phyloP scores from a whole-genome alignment of 2,888 invertebrate species.

The Diarsia rubi region DNA sequence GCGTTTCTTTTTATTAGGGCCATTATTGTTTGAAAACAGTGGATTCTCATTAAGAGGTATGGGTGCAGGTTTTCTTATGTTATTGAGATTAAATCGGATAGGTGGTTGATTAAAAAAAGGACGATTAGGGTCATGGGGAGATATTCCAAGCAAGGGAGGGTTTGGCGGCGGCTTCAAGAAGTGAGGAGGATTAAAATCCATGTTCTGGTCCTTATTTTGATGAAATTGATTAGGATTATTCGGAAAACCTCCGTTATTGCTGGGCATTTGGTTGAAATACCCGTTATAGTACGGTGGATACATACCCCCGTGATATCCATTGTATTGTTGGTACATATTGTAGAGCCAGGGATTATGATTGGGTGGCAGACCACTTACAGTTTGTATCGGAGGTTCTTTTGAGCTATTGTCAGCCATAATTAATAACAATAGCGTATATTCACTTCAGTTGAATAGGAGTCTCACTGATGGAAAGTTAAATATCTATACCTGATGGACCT shows the following conservation, averaged over 20 bases:
- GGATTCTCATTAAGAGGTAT: conserved; percentile 85
- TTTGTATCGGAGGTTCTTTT: conserved; percentile 87
- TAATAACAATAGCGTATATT: conserved; percentile 2
- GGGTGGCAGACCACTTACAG: conserved; percentile 85
- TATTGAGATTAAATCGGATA: conserved; percentile 88
- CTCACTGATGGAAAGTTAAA: not conserved
- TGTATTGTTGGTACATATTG: conserved; percentile 83
- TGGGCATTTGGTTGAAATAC: conserved; percentile 86
- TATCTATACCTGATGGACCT: conserved; percentile 1
- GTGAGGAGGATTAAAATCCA: conserved; percentile 77
- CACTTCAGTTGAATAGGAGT: not conserved
- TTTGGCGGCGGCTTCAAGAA: conserved; percentile 83
- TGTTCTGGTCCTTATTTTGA: conserved; percentile 78
- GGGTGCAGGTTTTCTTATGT: conserved; percentile 83
- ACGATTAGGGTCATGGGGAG: conserved; percentile 84
- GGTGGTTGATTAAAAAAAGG: conserved; percentile 87
- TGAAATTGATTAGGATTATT: conserved; percentile 81
- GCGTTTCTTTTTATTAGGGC: conserved; percentile 94
- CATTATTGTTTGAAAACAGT: conserved; percentile 84
- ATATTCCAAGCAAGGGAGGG: conserved; percentile 85
- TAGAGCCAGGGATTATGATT: conserved; percentile 88
- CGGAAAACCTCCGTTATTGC: conserved; percentile 76
- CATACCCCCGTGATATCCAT: conserved; percentile 84
- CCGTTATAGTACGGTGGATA: conserved; percentile 89
- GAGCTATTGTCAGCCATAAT: conserved; percentile 84